Evolutionary conservation across 2,797 vertebrate genomes (phyloP), one percentile per base, ranked within the genome.

Genomic region (Bovichtus diacanthus): DNA sequence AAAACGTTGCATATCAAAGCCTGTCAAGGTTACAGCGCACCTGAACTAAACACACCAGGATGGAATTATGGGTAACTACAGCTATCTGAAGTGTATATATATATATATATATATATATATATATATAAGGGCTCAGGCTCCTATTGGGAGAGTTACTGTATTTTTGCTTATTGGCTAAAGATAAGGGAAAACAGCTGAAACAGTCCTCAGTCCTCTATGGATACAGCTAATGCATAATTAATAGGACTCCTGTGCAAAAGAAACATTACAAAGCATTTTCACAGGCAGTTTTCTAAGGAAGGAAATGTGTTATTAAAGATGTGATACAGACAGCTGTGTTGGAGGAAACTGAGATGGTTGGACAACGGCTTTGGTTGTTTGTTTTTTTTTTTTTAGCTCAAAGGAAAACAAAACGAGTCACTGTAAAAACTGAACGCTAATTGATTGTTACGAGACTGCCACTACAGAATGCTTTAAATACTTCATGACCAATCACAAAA

Each of bases 181-280:
- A 70, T 77, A 76, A 80, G 61, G 39, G 73, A 73, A 79, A 80
- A 76, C 36, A 70, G 39, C 69, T 47, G 34, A 63, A 81, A 55
- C 23, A 64, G 27, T 23, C 63, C 64, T 36, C 56, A 8, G 51
- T 76, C 74, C 64, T 82, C 76, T 54, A 18, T 69, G 75, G 82
- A 74, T 63, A 76, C 19, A 44, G 25, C 58, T 76, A 7, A 90
- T 94, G 78, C 82, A 91, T 92, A 87, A 90, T 91, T 91, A 74
- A 92, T 86, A 58, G 7, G 0, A 58, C 66, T 80, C 46, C 64
- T 60, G 73, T 70, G 76, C 60, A 82, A 77, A 83, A 76, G 56
- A 75, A 89, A 84, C 64, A 87, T 61, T 80, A 70, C 78, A 75
- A 82, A 77, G 80, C 84, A 73, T 81, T 82, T 85, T 87, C 36